These are phyloP conservation scores for Eumeta japonica DNA, from an alignment of 1,140 invertebrate genomes.

Conservation along the genomic window DNA sequence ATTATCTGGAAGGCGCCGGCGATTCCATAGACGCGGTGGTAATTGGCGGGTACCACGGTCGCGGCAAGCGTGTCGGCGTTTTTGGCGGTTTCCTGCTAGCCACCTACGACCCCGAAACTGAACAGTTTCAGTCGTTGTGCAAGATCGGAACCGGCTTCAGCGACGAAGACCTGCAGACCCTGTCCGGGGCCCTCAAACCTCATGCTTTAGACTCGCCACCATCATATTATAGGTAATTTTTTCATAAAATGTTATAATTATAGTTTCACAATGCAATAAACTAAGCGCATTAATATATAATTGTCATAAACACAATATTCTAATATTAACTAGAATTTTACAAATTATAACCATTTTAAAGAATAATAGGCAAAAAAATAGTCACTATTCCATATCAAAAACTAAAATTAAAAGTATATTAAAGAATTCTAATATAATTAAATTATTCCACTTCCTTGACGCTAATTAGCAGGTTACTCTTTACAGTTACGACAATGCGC, in stretches of 20 bases:
- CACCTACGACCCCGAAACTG: slow-evolving; percentile 91
- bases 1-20: slow-evolving; percentile 93
- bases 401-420: too few species aligned
- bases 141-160: slow-evolving; percentile 97
- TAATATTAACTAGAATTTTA: not conserved
- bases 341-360: not conserved
- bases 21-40: slow-evolving; percentile 95
- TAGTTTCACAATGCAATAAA: too few species aligned
- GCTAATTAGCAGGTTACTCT: too few species aligned
- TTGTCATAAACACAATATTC: too few species aligned
- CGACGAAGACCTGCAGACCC: slow-evolving; percentile 83
- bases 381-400: too few species aligned
- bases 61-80: slow-evolving; percentile 89
- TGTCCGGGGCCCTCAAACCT: slow-evolving; percentile 77
- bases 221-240: slow-evolving; percentile 78
- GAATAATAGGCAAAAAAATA: too few species aligned
- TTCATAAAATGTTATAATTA: too few species aligned
- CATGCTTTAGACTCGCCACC: slow-evolving; percentile 73
- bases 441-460: too few species aligned
- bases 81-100: slow-evolving; percentile 97
- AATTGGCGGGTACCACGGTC: slow-evolving; percentile 91
- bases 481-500: slow-evolving; percentile 66
- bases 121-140: slow-evolving; percentile 83
- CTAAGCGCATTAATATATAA: too few species aligned
- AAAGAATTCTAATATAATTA: too few species aligned